These are phyloP conservation scores for Drosophila ambigua DNA, from an alignment of 1,140 invertebrate genomes.

Conservation along the genomic window DNA sequence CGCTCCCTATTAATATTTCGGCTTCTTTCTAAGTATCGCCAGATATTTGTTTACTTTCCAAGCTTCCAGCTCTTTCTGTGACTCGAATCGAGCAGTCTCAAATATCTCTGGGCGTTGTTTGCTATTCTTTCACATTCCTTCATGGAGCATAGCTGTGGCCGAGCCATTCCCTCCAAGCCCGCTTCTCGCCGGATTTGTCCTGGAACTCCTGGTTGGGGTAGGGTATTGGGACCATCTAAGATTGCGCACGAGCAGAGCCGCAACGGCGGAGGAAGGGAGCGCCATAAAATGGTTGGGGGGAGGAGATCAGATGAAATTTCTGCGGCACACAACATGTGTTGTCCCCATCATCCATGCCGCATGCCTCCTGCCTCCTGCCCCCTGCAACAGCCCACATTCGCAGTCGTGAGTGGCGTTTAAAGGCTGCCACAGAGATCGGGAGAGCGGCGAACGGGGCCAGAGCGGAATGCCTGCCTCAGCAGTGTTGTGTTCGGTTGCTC, in stretches of 20 bases:
- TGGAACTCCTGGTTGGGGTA: not conserved
- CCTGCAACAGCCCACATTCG: not conserved
- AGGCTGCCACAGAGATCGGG: not conserved
- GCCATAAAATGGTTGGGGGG: not conserved
- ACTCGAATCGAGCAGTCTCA: too few species aligned
- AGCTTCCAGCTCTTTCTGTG: too few species aligned
- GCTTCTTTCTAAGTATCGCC: too few species aligned
- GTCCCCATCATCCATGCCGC: not conserved
- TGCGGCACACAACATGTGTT: slow-evolving; percentile 43
- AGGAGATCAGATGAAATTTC: slow-evolving; percentile 6
- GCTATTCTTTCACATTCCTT: too few species aligned
- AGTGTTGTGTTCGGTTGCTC: slow-evolving; percentile 22
- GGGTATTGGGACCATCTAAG: slow-evolving; percentile 6
- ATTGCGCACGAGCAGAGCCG: slow-evolving; percentile 19
- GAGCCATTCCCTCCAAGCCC: too few species aligned
- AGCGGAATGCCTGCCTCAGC: slow-evolving; percentile 13
- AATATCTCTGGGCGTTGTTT: too few species aligned
- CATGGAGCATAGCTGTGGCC: too few species aligned
- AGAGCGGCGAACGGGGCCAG: too few species aligned
- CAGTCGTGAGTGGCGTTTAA: slow-evolving; percentile 32
- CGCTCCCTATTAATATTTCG: too few species aligned
- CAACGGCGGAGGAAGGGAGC: not conserved
- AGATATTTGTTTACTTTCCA: too few species aligned
- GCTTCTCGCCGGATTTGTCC: too few species aligned
- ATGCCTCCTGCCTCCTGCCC: not conserved